Percentiles rank a stretch among this genome's conserved stretches.
Evolutionary conservation across 2,888 invertebrate species (phyloP).

Genomic region (Phytoseiulus persimilis): DNA sequence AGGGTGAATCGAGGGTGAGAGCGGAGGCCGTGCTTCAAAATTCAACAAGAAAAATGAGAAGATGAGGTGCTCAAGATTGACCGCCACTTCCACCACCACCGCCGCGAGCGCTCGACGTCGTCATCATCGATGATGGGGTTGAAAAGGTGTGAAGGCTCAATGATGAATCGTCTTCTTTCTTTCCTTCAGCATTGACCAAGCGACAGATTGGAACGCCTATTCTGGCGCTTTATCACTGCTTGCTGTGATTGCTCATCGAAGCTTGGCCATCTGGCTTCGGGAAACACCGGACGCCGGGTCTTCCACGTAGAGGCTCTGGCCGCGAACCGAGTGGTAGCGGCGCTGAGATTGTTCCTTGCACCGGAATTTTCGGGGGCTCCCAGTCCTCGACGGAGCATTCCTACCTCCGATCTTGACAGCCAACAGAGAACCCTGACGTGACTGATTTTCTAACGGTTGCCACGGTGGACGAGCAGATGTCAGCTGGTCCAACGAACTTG

Average conservation of each 20-base stretch:
- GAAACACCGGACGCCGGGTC: no score
- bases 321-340: no score
- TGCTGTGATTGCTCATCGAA: background rate
- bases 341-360: no score
- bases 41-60: background rate
- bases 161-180: background rate
- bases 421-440: no score
- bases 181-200: background rate
- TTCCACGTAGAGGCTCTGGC: no score
- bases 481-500: no score
- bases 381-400: no score
- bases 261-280: background rate
- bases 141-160: slow-evolving; percentile 5
- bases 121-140: background rate
- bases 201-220: background rate
- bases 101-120: background rate
- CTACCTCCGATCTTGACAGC: no score
- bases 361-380: no score
- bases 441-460: no score
- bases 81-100: background rate
- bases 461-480: no score
- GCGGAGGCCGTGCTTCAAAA: background rate
- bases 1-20: slow-evolving; percentile 5
- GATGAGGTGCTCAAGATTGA: slow-evolving; percentile 5
- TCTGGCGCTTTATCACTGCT: background rate